Evolutionary conservation across 2,888 invertebrate genomes (phyloP), one percentile per base, ranked within the genome.

Genomic region (Hypolimnas misippus): DNA sequence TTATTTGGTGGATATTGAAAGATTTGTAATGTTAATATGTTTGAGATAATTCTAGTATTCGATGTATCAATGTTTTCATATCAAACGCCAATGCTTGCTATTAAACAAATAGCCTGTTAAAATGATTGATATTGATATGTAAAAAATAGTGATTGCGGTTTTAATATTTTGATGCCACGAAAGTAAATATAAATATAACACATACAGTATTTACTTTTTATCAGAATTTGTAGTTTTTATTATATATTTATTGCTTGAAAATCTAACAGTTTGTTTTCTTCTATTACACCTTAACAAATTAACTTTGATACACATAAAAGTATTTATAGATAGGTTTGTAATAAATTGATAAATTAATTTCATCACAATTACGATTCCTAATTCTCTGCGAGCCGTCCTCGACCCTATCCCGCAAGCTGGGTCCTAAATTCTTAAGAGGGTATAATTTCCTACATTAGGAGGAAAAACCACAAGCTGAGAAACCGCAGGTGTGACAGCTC

Each of bases 391-490:
- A 52, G 44, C 58, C 52, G 29, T 52, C 52, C 58, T 50, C 57
- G 14, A 49, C 50, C 52, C 40, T 33, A 53, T 58, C 57, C 59
- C 64, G 40, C 50, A 54, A 53, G 50, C 54, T 29, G 54, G 61
- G 60, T 59, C 61, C 65, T 73, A 70, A 74, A 75, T 71, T 73
- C 67, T 70, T 72, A 70, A 74, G 72, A 66, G 73, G 72, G 70
- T 72, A 72, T 72, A 72, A 73, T 75, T 74, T 72, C 72, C 67
- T 70, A 67, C 71, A 66, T 72, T 68, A 69, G 64, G 65, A 65
- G 56, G 67, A 67, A 69, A 67, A 64, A 63, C 70, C 69, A 62
- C 69, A 72, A 67, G 65, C 67, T 69, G 71, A 69, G 71, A 72
- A 73, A 71, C 70, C 73, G 59, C 66, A 65, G 65, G 58, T 65